A percentile compares a stretch with the other conserved stretches of the same genome.
These are phyloP conservation scores for Falcunculus frontatus DNA, from an alignment of 2,113 vertebrate species.

Conservation along the genomic window DNA sequence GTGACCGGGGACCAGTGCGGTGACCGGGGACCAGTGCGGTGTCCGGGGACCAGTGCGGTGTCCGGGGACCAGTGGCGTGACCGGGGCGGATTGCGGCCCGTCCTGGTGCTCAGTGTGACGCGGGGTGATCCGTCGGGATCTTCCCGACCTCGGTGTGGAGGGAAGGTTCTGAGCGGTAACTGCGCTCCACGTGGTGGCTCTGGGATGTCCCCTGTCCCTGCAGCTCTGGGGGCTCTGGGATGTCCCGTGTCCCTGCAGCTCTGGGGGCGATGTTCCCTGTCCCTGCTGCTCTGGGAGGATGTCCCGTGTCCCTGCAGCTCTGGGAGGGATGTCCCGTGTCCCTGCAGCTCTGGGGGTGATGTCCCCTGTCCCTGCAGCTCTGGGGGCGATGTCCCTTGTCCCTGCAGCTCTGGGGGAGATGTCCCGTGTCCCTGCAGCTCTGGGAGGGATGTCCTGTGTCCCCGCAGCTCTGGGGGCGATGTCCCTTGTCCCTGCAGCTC, in stretches of 20 bases:
- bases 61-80: too few species aligned
- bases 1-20: neutral
- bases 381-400: rapidly evolving
- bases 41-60: too few species aligned
- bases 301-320: too few species aligned
- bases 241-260: neutral
- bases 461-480: neutral
- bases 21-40: too few species aligned
- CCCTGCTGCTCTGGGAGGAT: neutral
- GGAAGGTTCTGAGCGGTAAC: neutral
- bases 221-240: neutral
- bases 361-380: neutral
- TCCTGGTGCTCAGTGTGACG: neutral
- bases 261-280: neutral
- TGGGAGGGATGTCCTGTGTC: neutral
- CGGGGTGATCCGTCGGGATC: neutral
- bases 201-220: rapidly evolving
- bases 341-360: neutral
- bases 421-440: neutral
- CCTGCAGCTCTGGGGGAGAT: rapidly evolving
- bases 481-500: neutral
- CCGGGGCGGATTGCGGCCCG: neutral
- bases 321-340: rapidly evolving
- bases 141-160: rapidly evolving
- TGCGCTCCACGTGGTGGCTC: neutral